phyloP scores from a whole-genome alignment of 53 echinoderm and acorn worm species.

The Actinopyga echinites region DNA sequence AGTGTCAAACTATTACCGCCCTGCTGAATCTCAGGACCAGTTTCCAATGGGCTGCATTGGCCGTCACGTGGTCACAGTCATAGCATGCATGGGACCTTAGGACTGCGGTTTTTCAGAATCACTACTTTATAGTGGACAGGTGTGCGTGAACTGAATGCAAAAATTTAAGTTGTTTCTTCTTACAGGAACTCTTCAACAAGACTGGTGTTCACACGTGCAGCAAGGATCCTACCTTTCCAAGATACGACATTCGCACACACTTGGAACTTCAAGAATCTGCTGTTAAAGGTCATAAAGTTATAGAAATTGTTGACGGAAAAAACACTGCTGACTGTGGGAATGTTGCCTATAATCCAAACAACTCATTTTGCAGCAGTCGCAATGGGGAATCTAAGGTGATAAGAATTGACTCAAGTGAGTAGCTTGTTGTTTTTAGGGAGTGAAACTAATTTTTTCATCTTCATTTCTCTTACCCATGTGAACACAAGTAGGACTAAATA shows the following conservation, averaged over 20 bases:
- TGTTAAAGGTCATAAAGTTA: background rate
- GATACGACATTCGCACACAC: background rate
- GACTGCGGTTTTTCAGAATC: too few species aligned
- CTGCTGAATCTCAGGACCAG: too few species aligned
- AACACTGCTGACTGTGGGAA: background rate
- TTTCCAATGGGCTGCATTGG: too few species aligned
- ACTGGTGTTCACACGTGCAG: background rate
- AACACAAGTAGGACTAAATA: too few species aligned
- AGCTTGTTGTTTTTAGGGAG: too few species aligned
- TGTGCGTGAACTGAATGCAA: background rate
- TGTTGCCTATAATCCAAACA: background rate
- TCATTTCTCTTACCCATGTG: too few species aligned
- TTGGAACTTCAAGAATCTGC: background rate
- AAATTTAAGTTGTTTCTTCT: background rate
- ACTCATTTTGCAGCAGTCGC: background rate
- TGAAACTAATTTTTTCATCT: too few species aligned
- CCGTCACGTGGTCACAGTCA: too few species aligned
- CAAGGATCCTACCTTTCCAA: background rate
- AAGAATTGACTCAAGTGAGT: slow-evolving; percentile 4
- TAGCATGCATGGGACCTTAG: too few species aligned
- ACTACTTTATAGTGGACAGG: background rate
- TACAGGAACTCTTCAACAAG: background rate
- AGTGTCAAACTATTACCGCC: too few species aligned
- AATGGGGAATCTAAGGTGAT: background rate
- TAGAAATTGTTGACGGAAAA: background rate